Percentiles rank a stretch among this genome's conserved stretches.
phyloP scores from a whole-genome alignment of 2,797 vertebrate genomes.

The Nannoperca australis region DNA sequence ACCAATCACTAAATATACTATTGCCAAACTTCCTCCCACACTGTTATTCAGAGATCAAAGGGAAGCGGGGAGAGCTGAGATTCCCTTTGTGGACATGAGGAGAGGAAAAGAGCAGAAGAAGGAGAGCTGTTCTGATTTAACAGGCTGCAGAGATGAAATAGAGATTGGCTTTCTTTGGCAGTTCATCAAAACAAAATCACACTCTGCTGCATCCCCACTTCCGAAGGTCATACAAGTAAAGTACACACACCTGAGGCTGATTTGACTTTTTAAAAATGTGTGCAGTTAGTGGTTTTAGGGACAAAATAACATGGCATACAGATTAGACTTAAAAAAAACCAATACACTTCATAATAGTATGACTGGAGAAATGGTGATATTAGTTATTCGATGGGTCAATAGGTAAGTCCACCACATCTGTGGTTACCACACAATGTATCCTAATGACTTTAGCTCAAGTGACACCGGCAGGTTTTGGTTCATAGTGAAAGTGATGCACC shows the following conservation, averaged over 20 bases:
- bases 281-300: neutral
- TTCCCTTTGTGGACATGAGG: slow-evolving; percentile 56
- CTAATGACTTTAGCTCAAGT: too few relatives aligned
- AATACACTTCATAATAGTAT: too few relatives aligned
- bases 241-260: slow-evolving; percentile 9
- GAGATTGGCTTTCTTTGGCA: slow-evolving; percentile 50
- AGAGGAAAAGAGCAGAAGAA: slow-evolving; percentile 33
- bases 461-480: too few relatives aligned
- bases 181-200: slow-evolving; percentile 63
- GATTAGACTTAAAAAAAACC: neutral
- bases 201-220: slow-evolving; percentile 54
- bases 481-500: too few relatives aligned
- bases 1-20: slow-evolving; percentile 32
- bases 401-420: neutral
- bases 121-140: slow-evolving; percentile 55
- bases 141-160: slow-evolving; percentile 60
- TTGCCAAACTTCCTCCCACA: slow-evolving; percentile 53
- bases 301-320: neutral
- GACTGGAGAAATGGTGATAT: neutral
- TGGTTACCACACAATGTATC: neutral
- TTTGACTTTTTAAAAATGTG: slow-evolving; percentile 1
- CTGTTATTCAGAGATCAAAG: slow-evolving; percentile 69
- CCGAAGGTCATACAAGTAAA: slow-evolving; percentile 33
- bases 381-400: neutral
- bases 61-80: slow-evolving; percentile 54